Evolutionary conservation across 2,888 invertebrate species (phyloP), one percentile per base, ranked within the genome.

Genomic region (Andrena bucephala): DNA sequence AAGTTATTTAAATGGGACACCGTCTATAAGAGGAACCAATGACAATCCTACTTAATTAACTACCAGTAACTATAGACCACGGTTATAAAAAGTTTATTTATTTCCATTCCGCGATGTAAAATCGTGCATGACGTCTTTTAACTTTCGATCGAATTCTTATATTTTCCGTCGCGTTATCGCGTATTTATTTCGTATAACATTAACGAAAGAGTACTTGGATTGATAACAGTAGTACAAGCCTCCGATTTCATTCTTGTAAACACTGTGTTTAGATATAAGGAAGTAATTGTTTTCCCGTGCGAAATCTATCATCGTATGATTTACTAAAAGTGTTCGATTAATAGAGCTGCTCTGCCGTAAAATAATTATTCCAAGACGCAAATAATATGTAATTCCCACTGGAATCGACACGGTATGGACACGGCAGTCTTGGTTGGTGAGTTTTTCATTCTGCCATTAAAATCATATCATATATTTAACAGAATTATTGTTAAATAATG

Each of bases 201-300:
- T 54, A 20, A 29, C 2, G 31, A 59, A 42, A 74, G 16, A 66
- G 68, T 76, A 59, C 48, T 42, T 68, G 20, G 52, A 69, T 84
- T 89, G 87, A 87, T 84, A 52, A 76, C 67, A 82, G 87, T 74
- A 77, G 89, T 85, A 81, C 63, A 66, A 73, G 80, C 75, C 82
- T 85, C 68, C 52, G 72, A 85, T 84, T 87, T 84, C 82, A 78
- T 84, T 87, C 85, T 72, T 89, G 89, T 89, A 89, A 89, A 90
- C 89, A 89, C 85, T 87, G 84, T 81, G 83, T 82, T 86, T 81
- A 77, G 81, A 73, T 83, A 80, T 70, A 74, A 75, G 68, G 72
- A 70, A 84, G 71, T 77, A 78, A 82, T 82, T 66, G 72, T 70
- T 85, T 82, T 78, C 70, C 20, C 67, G 10, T 50, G 50, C 20